Evolutionary conservation across 2,113 vertebrate genomes (phyloP), one percentile per base, ranked within the genome.

Genomic region (Nanorana parkeri): DNA sequence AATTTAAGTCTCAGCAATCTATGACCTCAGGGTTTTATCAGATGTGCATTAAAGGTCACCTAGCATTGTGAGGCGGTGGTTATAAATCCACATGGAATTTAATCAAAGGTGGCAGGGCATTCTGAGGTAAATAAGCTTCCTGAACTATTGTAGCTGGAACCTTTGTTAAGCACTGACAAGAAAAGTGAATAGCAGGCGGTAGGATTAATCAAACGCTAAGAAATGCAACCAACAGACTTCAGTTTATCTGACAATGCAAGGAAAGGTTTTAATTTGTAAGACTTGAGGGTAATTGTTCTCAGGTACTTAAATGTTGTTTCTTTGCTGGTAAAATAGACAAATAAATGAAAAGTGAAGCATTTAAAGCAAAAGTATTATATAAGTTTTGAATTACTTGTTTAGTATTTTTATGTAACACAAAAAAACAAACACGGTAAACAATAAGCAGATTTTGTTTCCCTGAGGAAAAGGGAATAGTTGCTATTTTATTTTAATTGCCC

Each of bases 11-110:
- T 92, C 85, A 85, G 84, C 89, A 90, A 87, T 87, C 87, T 81
- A 84, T 71, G 84, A 90, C 90, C 90, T 93, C 91, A 90, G 87
- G 86, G 36, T 92, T 93, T 89, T 90, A 91, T 92, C 90, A 88
- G 91, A 88, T 89, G 87, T 88, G 86, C 86, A 66, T 90, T 91
- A 93, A 94, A 93, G 90, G 91, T 93, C 91, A 91, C 86, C 87
- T 89, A 85, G 73, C 86, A 89, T 86, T 78, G 87, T 86, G 85
- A 78, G 84, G 86, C 86, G 86, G 90, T 84, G 86, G 89, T 86
- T 91, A 88, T 93, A 92, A 93, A 93, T 93, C 89, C 89, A 91
- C 88, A 87, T 85, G 86, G 91, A 92, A 86, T 92, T 93, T 93
- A 94, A 94, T 94, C 91, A 93, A 88, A 91, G 89, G 87, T 88